Percentiles rank a stretch among this genome's conserved stretches.
Evolutionary conservation across 2,888 invertebrate species (phyloP).

Genomic region (Lampropteryx suffumata): DNA sequence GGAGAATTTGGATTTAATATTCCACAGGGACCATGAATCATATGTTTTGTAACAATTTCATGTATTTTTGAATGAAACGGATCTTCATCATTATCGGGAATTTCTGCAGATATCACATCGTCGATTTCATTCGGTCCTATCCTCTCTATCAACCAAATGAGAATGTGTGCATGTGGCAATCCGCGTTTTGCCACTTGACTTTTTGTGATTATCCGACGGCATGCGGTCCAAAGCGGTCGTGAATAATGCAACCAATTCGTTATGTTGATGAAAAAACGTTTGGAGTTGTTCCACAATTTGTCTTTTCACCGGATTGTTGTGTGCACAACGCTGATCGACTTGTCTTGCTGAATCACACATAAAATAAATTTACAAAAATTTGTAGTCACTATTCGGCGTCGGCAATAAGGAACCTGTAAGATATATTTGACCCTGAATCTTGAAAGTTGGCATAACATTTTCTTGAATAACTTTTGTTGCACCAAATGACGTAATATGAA

Average conservation of each 20-base stretch:
- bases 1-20: constrained; percentile 28
- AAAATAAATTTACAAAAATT: not conserved
- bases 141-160: constrained; percentile 31
- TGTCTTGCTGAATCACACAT: not conserved
- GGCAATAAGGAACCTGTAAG: not conserved
- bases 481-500: constrained; percentile 48
- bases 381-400: not conserved
- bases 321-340: not conserved
- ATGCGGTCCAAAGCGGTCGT: not conserved
- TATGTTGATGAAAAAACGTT: not conserved
- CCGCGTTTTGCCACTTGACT: not conserved
- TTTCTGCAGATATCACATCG: constrained; percentile 36
- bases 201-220: not conserved
- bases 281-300: not conserved
- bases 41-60: constrained; percentile 34
- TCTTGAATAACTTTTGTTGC: not conserved
- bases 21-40: constrained; percentile 43
- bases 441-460: not conserved
- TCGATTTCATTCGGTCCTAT: constrained; percentile 35
- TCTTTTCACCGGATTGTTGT: not conserved
- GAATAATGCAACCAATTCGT: not conserved
- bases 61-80: constrained; percentile 24
- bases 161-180: not conserved
- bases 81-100: constrained; percentile 33
- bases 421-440: not conserved